Base-by-base conservation (phyloP, 2,888 invertebrate species). In the Dexiosoma caninum region DNA sequence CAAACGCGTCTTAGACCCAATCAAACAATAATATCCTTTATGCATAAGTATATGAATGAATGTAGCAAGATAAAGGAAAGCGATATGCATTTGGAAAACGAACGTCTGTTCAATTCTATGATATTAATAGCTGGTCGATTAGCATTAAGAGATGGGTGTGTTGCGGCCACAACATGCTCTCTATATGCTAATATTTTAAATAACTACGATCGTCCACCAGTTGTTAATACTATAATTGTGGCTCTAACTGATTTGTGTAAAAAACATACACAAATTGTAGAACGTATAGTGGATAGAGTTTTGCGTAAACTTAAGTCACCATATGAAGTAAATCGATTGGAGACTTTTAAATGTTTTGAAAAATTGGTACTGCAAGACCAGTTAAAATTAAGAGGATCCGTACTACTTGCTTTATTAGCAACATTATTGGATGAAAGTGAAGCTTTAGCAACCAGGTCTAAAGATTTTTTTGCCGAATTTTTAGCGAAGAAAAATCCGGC, bases 91-190 rank as follows among this genome's bases (percentile, higher is more conserved):
- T 85, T 86, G 42, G 90, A 89, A 30, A 89, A 90, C 70, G 88
- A 89, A 62, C 87, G 88, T 2, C 85, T 87, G 10, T 86, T 89
- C 35, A 90, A 90, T 82, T 88, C 87, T 72, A 88, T 90, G 87
- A 88, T 90, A 55, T 83, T 88, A 9, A 85, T 89, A 16, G 85
- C 87, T 0, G 88, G 88, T 1, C 86, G 90, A 6, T 83, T 90
- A 12, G 86, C 89, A 0, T 60, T 90, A 27, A 83, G 89, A 19
- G 88, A 90, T 35, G 76, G 83, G 21, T 59, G 76, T 7, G 66
- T 86, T 0, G 89, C 90, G 16, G 77, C 82, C 23, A 84, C 81
- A 5, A 86, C 85, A 0, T 86, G 86, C 23, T 66, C 71, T 4
- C 42, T 87, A 19, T 87, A 84, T 82, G 84, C 84, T 0, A 51